Base-by-base conservation (phyloP, 1,140 invertebrate genomes). In the Chymomyza costata region DNA sequence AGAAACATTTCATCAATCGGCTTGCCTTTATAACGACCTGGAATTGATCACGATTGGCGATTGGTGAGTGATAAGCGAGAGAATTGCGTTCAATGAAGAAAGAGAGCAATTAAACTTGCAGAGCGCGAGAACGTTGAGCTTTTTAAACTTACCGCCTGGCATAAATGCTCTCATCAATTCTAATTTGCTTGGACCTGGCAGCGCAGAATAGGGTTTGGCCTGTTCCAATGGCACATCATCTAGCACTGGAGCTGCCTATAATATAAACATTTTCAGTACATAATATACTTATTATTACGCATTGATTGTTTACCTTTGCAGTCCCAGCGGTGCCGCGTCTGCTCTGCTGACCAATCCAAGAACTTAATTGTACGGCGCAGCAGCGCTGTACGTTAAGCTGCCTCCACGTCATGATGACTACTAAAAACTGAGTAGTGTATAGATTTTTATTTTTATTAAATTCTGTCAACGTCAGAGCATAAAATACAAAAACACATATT, bases 161-260 rank as follows among this genome's bases (percentile, higher is more conserved):
- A 84, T 21, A 41, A 83, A 66, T 40, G 53, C 61, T 38, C 62
- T 19, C 7, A 84, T 21, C 11, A 85, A 49, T 15, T 62, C 32
- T 3, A 84, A 51, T 49, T 38, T 65, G 15, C 34, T 64, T n/a
- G 67, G 67, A 7, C 67, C 65, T 6, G 84, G 83, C 19, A 85
- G 25, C 14, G 66, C 64, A 1, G 48, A 37, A 49, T 65, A 85
- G 8, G 82, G 71, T 13, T 65, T 76, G 0, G 82, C 71, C 43
- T 62, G 49, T 14, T 61, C 61, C 13, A 80, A 40, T 6, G 48
- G 44, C 1, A n/a, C 35, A 3, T 38, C 11, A 2, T 49, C 43
- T 15, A 6, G 2, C 7, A 15, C 6, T 0, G 16, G 6, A 2
- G 30, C 6, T 13, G 37, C 6, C 59, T 73, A 10, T 34, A 25